Conservation (phyloP, 2,888 invertebrate genomes). For the Didymodactylos carnosus region DNA sequence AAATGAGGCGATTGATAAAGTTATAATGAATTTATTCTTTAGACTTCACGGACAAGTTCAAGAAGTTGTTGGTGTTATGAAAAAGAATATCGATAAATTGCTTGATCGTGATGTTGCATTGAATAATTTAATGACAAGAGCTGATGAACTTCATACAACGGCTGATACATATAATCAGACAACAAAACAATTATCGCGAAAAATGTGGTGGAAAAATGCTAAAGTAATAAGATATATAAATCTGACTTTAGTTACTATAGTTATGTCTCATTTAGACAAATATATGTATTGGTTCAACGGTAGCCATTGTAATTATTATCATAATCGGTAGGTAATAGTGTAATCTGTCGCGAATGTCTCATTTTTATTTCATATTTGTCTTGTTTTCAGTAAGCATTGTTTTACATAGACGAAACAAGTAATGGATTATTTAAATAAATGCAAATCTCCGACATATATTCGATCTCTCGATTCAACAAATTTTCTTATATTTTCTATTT, state of each 20-base stretch:
- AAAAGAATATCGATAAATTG: constrained; percentile 13
- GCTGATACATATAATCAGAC: background rate
- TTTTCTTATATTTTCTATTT: background rate
- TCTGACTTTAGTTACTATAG: background rate
- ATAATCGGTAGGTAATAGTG: background rate
- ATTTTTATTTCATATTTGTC: background rate
- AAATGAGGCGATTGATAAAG: no score
- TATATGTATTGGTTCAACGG: background rate
- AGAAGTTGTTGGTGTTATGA: constrained; percentile 12
- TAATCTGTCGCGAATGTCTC: no score
- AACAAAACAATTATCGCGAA: background rate
- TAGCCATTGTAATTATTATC: background rate
- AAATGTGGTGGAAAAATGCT: background rate
- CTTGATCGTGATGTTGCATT: constrained; percentile 8
- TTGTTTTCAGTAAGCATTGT: background rate
- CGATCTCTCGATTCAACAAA: background rate
- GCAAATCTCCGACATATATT: no score
- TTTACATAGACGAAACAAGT: background rate
- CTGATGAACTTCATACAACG: background rate
- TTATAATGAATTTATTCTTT: background rate
- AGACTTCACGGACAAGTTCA: constrained; percentile 10
- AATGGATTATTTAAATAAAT: background rate
- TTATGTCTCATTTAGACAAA: background rate
- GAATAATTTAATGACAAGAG: background rate
- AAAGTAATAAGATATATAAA: background rate